phyloP scores from a whole-genome alignment of 2,113 vertebrate genomes.

The Anseranas semipalmata region DNA sequence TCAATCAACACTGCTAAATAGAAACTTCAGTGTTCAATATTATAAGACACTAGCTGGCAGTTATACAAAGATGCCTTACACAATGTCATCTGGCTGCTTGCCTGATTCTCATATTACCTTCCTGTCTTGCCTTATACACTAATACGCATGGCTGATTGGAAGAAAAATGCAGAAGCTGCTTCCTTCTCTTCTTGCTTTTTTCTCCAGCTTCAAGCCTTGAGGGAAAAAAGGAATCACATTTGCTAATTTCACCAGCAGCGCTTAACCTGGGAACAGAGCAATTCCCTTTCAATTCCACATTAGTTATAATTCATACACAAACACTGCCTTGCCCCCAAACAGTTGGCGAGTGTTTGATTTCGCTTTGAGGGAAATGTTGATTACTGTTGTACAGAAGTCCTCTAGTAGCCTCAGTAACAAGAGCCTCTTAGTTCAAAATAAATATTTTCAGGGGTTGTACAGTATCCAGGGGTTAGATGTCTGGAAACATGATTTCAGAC shows the following conservation, averaged over 20 bases:
- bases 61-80: conserved; percentile 72
- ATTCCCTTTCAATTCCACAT: not conserved
- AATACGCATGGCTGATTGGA: conserved; percentile 67
- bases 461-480: conserved; percentile 8
- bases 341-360: conserved; percentile 27
- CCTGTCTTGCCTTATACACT: conserved; percentile 58
- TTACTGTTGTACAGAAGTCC: not conserved
- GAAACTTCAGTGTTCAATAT: conserved; percentile 72
- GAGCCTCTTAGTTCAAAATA: conserved; percentile 5
- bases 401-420: not conserved
- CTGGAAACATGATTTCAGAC: conserved; percentile 44
- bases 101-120: conserved; percentile 70
- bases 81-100: conserved; percentile 71
- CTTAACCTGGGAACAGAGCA: conserved; percentile 31
- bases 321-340: conserved; percentile 6
- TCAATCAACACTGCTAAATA: conserved; percentile 71
- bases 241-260: conserved; percentile 31
- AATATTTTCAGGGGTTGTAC: not conserved
- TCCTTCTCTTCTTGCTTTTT: conserved; percentile 51
- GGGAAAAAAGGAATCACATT: conserved; percentile 53
- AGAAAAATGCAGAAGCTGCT: conserved; percentile 65
- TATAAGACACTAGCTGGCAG: conserved; percentile 71
- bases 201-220: conserved; percentile 43
- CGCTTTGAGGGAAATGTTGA: conserved; percentile 6
- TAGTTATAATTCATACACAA: conserved; percentile 46